phyloP scores from a whole-genome alignment of 2,888 invertebrate genomes.

The Miltochrista miniata region DNA sequence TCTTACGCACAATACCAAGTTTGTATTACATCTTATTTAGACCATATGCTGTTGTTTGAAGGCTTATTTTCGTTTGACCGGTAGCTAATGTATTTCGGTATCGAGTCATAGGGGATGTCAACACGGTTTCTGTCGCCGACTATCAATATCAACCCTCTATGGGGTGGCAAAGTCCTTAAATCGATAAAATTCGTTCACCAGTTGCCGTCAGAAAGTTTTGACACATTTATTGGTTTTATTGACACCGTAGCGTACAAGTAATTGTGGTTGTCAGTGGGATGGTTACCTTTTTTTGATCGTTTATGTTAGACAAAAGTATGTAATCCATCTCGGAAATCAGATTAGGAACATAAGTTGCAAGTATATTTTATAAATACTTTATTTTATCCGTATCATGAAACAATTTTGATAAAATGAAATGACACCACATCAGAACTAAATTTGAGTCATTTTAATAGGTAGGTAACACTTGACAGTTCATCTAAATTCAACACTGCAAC shows the following conservation, averaged over 20 bases:
- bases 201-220: slow-evolving; percentile 72
- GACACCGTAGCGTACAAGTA: slow-evolving; percentile 61
- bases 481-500: too few relatives aligned
- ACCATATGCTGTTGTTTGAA: slow-evolving; percentile 35
- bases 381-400: too few relatives aligned
- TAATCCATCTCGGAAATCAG: too few relatives aligned
- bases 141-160: slow-evolving; percentile 78
- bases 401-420: too few relatives aligned
- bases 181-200: slow-evolving; percentile 75
- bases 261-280: slow-evolving; percentile 9
- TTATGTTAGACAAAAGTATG: background rate
- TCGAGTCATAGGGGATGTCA: slow-evolving; percentile 61
- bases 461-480: too few relatives aligned
- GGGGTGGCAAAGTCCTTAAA: slow-evolving; percentile 76
- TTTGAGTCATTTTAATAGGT: too few relatives aligned
- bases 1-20: slow-evolving; percentile 66
- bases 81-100: slow-evolving; percentile 26
- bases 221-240: slow-evolving; percentile 74
- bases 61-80: slow-evolving; percentile 21
- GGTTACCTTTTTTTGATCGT: background rate
- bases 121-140: slow-evolving; percentile 69
- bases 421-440: too few relatives aligned
- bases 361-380: too few relatives aligned
- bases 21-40: slow-evolving; percentile 32
- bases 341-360: too few relatives aligned